Evolutionary conservation across 2,113 vertebrate genomes (phyloP), one percentile per base, ranked within the genome.

Genomic region (Furnarius figulus): DNA sequence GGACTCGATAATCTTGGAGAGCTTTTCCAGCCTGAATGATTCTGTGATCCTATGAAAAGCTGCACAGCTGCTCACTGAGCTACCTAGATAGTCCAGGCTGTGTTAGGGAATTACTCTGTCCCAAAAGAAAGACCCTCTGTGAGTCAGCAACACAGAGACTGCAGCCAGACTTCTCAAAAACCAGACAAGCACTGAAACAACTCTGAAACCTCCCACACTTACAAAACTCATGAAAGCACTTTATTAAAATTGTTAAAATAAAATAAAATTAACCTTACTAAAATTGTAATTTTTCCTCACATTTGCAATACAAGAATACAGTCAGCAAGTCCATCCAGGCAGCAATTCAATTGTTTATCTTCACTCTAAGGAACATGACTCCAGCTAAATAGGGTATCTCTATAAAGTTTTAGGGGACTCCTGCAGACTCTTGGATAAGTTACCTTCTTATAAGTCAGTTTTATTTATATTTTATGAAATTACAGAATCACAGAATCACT

Each of bases 101-200:
- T 8, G 11, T n/a, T 13, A 42, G 7, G 33, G 28, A 14, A 39
- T 5, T 14, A 13, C 20, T 12, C 9, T 0, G 1, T 17, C 16
- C 53, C 89, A 66, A 3, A 40, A n/a, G n/a, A 5, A 70, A 44
- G 40, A 73, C 22, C 16, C 35, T 74, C 35, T 20, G 23, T 0
- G 2, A 52, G 42, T 25, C 62, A 39, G 13, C 37, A 53, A 47
- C 44, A 31, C 3, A 84, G 0, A 3, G 58, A 24, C n/a, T 24
- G 58, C 31, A 81, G 53, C 14, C 35, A 31, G 39, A 31, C 56
- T 55, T 35, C 39, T 40, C 65, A 53, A 59, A 78, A 77, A 11
- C 24, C 35, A 65, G 28, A 65, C 24, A 59, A 63, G 59, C 10
- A 33, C 33, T 31, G 30, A 30, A 55, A 62, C 6, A 28, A 24